Evolutionary conservation across 1,140 invertebrate species (phyloP).

Genomic region (Arctopsyche grandis): DNA sequence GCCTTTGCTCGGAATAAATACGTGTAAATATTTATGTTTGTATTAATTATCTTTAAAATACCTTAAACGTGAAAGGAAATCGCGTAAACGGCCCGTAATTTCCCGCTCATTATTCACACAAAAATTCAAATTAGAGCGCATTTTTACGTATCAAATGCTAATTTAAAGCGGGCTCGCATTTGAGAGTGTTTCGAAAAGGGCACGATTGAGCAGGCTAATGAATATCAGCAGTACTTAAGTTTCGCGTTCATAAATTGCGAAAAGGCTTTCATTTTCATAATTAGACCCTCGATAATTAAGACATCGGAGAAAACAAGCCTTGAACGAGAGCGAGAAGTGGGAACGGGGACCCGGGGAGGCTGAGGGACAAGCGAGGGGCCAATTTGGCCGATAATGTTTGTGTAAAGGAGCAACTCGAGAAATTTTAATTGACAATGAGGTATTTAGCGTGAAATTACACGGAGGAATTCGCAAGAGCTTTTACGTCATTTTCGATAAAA

Average conservation of each 20-base stretch:
- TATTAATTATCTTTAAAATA: too few relatives aligned
- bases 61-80: neutral
- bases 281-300: slow-evolving; percentile 29
- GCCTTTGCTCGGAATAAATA: too few relatives aligned
- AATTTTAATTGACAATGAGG: slow-evolving; percentile 32
- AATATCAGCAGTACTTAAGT: slow-evolving; percentile 32
- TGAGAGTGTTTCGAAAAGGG: slow-evolving; percentile 10
- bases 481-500: neutral
- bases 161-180: neutral
- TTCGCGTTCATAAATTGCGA: slow-evolving; percentile 30
- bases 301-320: slow-evolving; percentile 26
- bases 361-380: neutral
- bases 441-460: slow-evolving; percentile 21
- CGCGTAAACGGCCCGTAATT: neutral
- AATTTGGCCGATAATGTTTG: slow-evolving; percentile 30
- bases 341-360: too few relatives aligned
- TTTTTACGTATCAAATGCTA: slow-evolving; percentile 27
- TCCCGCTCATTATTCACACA: neutral
- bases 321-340: neutral
- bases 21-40: too few relatives aligned
- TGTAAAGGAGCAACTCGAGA: slow-evolving; percentile 1
- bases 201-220: slow-evolving; percentile 22
- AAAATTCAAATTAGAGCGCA: neutral
- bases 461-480: neutral
- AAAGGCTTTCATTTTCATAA: slow-evolving; percentile 32